Conservation (phyloP, 2,797 vertebrate genomes). For the Notoglanidium macrostoma region DNA sequence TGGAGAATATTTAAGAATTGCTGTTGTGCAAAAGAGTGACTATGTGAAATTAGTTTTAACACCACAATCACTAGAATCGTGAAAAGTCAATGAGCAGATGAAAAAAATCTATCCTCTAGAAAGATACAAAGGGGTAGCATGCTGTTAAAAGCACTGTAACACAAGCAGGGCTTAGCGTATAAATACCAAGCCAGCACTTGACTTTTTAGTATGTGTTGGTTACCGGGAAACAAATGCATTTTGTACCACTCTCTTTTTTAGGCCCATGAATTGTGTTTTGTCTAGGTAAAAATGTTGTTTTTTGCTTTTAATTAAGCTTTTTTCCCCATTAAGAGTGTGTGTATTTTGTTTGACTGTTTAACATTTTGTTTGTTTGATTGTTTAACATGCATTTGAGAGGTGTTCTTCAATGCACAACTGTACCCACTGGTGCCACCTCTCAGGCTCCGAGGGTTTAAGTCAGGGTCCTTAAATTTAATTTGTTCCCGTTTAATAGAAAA, state of each 20-base stretch:
- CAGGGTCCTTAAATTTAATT: neutral
- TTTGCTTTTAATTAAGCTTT: too few species aligned
- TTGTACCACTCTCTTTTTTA: neutral
- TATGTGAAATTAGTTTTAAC: neutral
- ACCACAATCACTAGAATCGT: neutral
- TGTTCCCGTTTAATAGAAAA: neutral
- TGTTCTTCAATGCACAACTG: too few species aligned
- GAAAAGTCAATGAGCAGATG: neutral
- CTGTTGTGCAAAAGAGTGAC: neutral
- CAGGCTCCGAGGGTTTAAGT: neutral
- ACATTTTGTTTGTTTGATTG: too few species aligned
- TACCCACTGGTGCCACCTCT: too few species aligned
- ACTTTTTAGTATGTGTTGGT: neutral
- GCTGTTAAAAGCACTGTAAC: conserved; percentile 12
- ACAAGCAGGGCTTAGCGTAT: conserved; percentile 30
- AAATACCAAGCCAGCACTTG: conserved; percentile 9
- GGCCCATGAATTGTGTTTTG: too few species aligned
- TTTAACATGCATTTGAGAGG: too few species aligned
- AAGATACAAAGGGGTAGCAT: neutral
- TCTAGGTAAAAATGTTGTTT: too few species aligned
- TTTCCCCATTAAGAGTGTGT: too few species aligned
- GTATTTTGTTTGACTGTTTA: too few species aligned
- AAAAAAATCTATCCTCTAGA: neutral
- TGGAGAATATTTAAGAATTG: neutral
- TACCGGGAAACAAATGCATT: conserved; percentile 1